Evolutionary conservation across 2,888 invertebrate species (phyloP).

Genomic region (Aelia acuminata): DNA sequence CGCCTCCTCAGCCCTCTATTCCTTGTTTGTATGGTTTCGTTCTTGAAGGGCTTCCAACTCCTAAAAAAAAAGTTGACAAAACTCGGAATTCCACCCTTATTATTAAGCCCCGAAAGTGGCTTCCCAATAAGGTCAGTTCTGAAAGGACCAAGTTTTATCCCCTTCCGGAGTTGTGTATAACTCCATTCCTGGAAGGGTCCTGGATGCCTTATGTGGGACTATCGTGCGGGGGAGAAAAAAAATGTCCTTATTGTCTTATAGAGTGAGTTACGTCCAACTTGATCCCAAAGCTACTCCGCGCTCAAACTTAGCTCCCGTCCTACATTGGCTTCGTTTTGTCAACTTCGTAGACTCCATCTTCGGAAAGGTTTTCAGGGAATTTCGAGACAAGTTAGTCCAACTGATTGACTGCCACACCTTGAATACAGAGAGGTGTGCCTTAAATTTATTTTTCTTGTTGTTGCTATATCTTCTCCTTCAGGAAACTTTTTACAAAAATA

Average conservation of each 20-base stretch:
- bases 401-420: conserved; percentile 10
- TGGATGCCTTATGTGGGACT: background rate
- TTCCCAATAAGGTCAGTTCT: background rate
- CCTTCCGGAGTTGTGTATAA: conserved; percentile 28
- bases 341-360: conserved; percentile 1
- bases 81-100: conserved; percentile 34
- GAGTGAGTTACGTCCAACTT: conserved; percentile 46
- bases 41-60: background rate
- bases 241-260: conserved; percentile 50
- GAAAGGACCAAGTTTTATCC: conserved; percentile 31
- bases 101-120: conserved; percentile 23
- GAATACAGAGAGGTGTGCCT: conserved; percentile 12
- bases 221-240: background rate
- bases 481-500: background rate
- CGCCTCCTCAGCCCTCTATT: background rate
- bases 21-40: conserved; percentile 4
- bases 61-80: background rate
- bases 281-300: conserved; percentile 35
- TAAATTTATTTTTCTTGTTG: background rate
- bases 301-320: conserved; percentile 9
- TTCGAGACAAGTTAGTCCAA: background rate
- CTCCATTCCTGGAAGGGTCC: conserved; percentile 29
- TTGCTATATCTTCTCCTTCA: background rate
- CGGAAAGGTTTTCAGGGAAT: conserved; percentile 22
- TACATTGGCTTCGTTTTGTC: conserved; percentile 42